Conservation (phyloP, 2,888 invertebrate species). For the Disparrhopalites patrizii region DNA sequence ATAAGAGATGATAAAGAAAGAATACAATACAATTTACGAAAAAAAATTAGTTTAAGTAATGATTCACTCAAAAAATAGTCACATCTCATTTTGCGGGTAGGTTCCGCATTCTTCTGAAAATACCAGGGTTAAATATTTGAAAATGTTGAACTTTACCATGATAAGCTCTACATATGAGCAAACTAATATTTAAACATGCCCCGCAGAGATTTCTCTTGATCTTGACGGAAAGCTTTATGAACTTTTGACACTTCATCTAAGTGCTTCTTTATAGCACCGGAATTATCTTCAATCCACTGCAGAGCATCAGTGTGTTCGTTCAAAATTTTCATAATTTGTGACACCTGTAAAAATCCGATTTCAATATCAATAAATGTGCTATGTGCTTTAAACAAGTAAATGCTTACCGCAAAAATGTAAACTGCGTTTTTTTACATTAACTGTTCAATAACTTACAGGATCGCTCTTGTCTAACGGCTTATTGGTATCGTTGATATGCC, state of each 20-base stretch:
- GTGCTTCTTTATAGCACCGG: constrained; percentile 69
- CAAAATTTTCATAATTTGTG: constrained; percentile 86
- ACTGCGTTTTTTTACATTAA: too few species aligned
- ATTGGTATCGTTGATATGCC: constrained; percentile 85
- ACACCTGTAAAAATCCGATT: constrained; percentile 61
- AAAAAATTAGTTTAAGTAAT: too few species aligned
- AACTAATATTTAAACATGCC: constrained; percentile 58
- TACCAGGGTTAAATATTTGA: too few species aligned
- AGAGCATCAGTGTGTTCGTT: constrained; percentile 95
- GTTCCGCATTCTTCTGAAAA: too few species aligned
- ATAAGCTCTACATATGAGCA: background rate
- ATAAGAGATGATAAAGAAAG: too few species aligned
- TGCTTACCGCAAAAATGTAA: too few species aligned
- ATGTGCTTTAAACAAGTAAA: too few species aligned
- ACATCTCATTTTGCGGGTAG: too few species aligned
- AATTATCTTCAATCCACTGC: constrained; percentile 88
- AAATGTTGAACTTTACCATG: background rate
- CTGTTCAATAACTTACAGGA: constrained; percentile 70
- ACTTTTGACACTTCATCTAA: constrained; percentile 77
- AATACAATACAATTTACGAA: too few species aligned
- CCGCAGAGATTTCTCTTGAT: constrained; percentile 67
- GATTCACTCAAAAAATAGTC: too few species aligned
- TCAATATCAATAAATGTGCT: too few species aligned
- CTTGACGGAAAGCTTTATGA: constrained; percentile 62
- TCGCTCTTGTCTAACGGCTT: constrained; percentile 76